A percentile compares a stretch with the other conserved stretches of the same genome.
These are phyloP conservation scores for Macropus fuliginosus DNA, from an alignment of 2,797 vertebrate genomes.

Conservation along the genomic window DNA sequence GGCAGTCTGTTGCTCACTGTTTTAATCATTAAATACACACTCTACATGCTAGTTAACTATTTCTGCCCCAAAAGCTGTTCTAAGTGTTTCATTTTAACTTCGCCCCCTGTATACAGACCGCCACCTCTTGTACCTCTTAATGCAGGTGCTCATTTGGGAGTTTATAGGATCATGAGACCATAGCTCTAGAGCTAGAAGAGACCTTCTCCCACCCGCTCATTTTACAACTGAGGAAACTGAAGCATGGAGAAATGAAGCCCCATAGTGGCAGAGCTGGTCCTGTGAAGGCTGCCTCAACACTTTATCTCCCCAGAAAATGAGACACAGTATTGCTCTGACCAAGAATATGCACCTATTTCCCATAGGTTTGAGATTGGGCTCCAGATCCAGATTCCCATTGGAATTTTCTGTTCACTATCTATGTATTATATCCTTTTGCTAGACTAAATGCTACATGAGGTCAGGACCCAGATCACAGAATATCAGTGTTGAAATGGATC, in stretches of 20 bases:
- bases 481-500: neutral
- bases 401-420: neutral
- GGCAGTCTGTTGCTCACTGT: conserved; percentile 34
- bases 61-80: neutral
- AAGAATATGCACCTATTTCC: neutral
- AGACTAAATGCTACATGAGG: neutral
- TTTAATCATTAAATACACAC: conserved; percentile 23
- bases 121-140: neutral
- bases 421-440: neutral
- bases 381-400: neutral
- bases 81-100: neutral
- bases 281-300: neutral
- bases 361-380: neutral
- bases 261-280: neutral
- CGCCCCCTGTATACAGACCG: neutral
- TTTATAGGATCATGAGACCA: neutral
- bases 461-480: neutral
- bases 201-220: neutral
- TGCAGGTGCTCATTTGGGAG: neutral
- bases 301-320: neutral
- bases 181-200: neutral
- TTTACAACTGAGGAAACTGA: conserved; percentile 10
- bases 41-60: conserved; percentile 51
- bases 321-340: neutral
- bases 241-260: neutral